Base-by-base conservation (phyloP, 1,140 invertebrate genomes). In the Drosophila biarmipes region DNA sequence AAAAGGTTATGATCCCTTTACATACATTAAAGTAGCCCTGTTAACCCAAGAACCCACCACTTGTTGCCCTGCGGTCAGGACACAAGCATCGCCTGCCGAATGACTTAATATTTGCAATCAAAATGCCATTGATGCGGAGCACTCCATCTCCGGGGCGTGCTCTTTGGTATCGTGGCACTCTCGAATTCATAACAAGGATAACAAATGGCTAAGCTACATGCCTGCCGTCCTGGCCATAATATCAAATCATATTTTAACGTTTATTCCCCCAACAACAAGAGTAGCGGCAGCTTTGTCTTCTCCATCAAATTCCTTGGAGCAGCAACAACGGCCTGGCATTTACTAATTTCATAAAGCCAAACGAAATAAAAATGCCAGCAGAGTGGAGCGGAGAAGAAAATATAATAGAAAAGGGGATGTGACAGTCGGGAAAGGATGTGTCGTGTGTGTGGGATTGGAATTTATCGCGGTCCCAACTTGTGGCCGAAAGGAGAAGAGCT, bases 321-420 rank as follows among this genome's bases (percentile, higher is more conserved):
- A 78, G 46, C 46, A 67, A 71, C 55, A 69, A 61, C 15, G 54
- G 27, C 24, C 67, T 49, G 46, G 58, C 75, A 51, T 75, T 85
- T 84, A 78, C 82, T 89, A 86, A 86, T 87, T 87, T 89, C 67
- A 87, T 89, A 80, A 86, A 71, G 81, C 64, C 63, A 87, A 87
- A 79, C 73, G 61, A 76, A 84, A 84, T 87, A 79, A 89, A 81
- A 87, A 80, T 86, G 59, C 38, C 57, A 57, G 29, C 49, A 54
- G 64, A 38, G 51, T 40, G 64, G 51, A 56, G 40, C 40, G 0
- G 42, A 24, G 21, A 31, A 31, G 8, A 19, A 43, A 40, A 6
- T 17, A n/a, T 4, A 45, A 45, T 31, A 29, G 48, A 14, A 29
- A 48, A n/a, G 49, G 42, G 21, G 37, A 19, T 62, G 40, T 31